Evolutionary conservation across 2,113 vertebrate genomes (phyloP).

Genomic region (Petaurus breviceps): DNA sequence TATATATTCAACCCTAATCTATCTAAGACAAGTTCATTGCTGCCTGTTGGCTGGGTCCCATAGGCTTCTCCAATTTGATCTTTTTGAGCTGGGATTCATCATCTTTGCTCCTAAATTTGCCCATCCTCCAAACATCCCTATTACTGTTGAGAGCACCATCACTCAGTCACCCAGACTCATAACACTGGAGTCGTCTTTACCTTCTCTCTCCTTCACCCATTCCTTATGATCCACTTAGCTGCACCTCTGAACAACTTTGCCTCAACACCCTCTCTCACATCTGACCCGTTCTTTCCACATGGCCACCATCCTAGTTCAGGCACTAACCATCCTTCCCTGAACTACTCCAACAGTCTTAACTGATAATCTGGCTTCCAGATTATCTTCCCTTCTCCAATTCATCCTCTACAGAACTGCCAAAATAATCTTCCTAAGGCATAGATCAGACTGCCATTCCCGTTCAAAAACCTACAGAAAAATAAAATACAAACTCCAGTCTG

Average conservation of each 20-base stretch:
- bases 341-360: neutral
- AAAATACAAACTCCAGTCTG: neutral
- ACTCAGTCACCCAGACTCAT: neutral
- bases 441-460: neutral
- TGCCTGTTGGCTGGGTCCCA: neutral
- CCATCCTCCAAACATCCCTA: neutral
- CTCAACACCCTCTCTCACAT: neutral
- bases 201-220: neutral
- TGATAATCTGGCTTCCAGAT: neutral
- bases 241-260: neutral
- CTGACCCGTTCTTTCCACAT: neutral
- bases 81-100: neutral
- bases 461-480: neutral
- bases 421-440: neutral
- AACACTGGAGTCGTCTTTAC: neutral
- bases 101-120: neutral
- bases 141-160: neutral
- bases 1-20: neutral
- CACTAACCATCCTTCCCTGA: too few relatives aligned
- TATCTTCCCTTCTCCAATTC: neutral
- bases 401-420: neutral
- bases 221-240: neutral
- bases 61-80: neutral
- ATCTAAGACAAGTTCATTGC: neutral
- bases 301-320: neutral